These are phyloP conservation scores for Diarsia mendica DNA, from an alignment of 2,888 invertebrate genomes.

Conservation along the genomic window DNA sequence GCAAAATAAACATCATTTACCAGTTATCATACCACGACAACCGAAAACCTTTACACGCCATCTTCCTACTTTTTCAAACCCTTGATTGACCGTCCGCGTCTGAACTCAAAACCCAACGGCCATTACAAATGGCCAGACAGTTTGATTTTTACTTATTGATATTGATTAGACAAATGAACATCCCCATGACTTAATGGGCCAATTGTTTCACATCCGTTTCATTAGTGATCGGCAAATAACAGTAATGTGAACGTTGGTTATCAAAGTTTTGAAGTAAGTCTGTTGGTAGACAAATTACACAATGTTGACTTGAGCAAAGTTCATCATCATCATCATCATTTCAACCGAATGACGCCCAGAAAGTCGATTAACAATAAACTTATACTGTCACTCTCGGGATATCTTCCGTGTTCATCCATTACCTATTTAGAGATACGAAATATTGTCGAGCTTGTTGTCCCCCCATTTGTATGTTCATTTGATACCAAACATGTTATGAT, in stretches of 20 bases:
- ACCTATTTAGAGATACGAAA: too few species aligned
- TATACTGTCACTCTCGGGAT: too few species aligned
- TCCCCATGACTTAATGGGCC: conserved; percentile 70
- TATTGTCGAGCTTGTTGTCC: too few species aligned
- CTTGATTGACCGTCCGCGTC: background rate
- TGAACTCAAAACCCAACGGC: conserved; percentile 11
- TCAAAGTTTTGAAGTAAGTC: background rate
- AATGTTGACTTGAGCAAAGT: too few species aligned
- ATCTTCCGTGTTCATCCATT: too few species aligned
- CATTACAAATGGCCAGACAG: conserved; percentile 51
- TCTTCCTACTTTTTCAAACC: background rate
- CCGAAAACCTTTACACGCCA: background rate
- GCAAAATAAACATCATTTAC: too few species aligned
- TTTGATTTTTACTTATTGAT: conserved; percentile 73
- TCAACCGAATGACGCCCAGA: too few species aligned
- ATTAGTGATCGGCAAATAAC: conserved; percentile 63
- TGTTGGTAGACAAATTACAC: background rate
- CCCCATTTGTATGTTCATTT: too few species aligned
- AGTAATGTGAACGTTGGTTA: conserved; percentile 9
- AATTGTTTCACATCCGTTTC: conserved; percentile 68
- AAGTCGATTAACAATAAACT: too few species aligned
- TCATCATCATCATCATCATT: too few species aligned
- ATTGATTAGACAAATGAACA: conserved; percentile 74
- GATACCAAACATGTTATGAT: too few species aligned
- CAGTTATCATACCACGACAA: too few species aligned